phyloP scores from a whole-genome alignment of 2,113 vertebrate species.

The Hippocampus comes region DNA sequence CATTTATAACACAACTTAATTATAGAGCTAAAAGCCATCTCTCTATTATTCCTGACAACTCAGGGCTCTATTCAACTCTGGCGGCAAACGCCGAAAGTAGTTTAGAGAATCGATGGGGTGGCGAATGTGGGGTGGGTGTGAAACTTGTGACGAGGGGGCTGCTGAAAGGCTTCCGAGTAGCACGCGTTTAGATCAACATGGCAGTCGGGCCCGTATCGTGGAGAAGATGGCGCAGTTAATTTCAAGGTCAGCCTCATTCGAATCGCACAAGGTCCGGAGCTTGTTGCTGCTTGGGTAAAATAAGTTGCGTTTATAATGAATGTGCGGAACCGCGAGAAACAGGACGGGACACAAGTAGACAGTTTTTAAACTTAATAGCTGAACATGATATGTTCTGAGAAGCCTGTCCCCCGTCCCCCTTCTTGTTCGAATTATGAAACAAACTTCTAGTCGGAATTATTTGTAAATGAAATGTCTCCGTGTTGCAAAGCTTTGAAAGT shows the following conservation, averaged over 20 bases:
- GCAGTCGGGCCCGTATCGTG: conserved; percentile 66
- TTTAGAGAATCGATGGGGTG: conserved; percentile 59
- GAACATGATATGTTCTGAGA: neutral
- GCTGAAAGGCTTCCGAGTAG: conserved; percentile 63
- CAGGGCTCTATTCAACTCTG: conserved; percentile 64
- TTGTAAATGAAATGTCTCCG: neutral
- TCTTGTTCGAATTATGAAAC: neutral
- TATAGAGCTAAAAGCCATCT: conserved; percentile 76
- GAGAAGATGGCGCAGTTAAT: conserved; percentile 68
- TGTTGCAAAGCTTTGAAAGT: no score
- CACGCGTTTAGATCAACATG: conserved; percentile 71
- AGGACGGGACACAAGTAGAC: conserved; percentile 44
- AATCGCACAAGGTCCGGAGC: conserved; percentile 57
- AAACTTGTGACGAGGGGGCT: conserved; percentile 65
- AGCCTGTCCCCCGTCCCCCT: neutral
- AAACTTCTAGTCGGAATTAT: neutral
- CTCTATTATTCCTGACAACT: conserved; percentile 73
- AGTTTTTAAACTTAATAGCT: neutral
- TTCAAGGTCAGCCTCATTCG: conserved; percentile 72
- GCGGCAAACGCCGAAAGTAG: conserved; percentile 69
- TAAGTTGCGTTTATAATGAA: conserved; percentile 69
- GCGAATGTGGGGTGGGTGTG: conserved; percentile 59
- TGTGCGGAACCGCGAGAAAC: conserved; percentile 51
- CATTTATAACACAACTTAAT: conserved; percentile 78
- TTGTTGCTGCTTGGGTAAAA: conserved; percentile 57